Evolutionary conservation across 1,140 invertebrate species (phyloP).

Genomic region (Scaptomyza montana): DNA sequence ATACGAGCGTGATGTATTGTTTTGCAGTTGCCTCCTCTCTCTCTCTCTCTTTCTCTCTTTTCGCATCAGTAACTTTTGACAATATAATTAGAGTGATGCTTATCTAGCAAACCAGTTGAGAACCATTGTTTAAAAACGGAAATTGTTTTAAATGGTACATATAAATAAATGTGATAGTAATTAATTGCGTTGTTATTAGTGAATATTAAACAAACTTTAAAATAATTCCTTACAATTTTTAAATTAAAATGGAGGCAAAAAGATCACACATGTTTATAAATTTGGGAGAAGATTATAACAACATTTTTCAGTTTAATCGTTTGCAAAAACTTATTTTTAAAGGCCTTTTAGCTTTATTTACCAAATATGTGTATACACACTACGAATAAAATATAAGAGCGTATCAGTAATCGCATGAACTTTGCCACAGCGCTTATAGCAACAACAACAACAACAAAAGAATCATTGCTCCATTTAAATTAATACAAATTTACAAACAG

Average conservation of each 20-base stretch:
- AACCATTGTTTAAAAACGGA: slow-evolving; percentile 63
- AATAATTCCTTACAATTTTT: not conserved
- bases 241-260: too few relatives aligned
- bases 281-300: too few relatives aligned
- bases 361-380: not conserved
- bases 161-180: not conserved
- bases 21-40: slow-evolving; percentile 20
- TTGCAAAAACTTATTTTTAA: too few relatives aligned
- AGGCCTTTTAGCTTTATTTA: not conserved
- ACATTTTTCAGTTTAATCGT: too few relatives aligned
- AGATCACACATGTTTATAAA: too few relatives aligned
- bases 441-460: slow-evolving; percentile 2
- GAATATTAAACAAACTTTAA: slow-evolving; percentile 5
- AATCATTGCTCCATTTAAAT: slow-evolving; percentile 38
- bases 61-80: slow-evolving; percentile 48
- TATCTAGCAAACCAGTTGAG: slow-evolving; percentile 40
- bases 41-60: not conserved
- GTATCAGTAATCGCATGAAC: slow-evolving; percentile 23
- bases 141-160: slow-evolving; percentile 35
- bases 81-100: slow-evolving; percentile 60
- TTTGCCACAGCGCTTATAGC: not conserved
- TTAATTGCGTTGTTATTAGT: slow-evolving; percentile 5
- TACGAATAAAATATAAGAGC: not conserved
- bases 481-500: slow-evolving; percentile 52
- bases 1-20: slow-evolving; percentile 26